These are phyloP conservation scores for Tenebrio molitor DNA, from an alignment of 1,140 invertebrate species.

Conservation along the genomic window DNA sequence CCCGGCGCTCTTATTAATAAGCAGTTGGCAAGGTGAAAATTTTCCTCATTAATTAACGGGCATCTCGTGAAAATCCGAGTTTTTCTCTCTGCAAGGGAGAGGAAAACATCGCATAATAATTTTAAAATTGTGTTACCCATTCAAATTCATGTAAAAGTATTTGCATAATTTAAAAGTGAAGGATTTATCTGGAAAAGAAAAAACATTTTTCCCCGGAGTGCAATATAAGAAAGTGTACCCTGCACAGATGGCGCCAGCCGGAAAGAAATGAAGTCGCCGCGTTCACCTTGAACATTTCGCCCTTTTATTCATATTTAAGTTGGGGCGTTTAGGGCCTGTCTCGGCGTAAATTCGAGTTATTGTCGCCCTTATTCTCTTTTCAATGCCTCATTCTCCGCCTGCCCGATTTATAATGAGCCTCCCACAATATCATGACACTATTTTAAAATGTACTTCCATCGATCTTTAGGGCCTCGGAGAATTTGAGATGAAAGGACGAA, in stretches of 20 bases:
- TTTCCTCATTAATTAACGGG: too few species aligned
- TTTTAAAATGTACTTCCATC: constrained; percentile 4
- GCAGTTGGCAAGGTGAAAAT: background rate
- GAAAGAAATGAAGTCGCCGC: constrained; percentile 32
- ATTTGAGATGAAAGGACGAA: constrained; percentile 5
- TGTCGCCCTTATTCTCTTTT: constrained; percentile 6
- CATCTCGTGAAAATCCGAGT: too few species aligned
- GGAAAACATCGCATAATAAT: constrained; percentile 28
- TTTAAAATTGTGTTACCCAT: constrained; percentile 31
- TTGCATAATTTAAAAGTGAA: constrained; percentile 38
- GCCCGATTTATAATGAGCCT: constrained; percentile 29
- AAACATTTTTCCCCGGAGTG: constrained; percentile 33
- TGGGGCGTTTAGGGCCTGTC: constrained; percentile 26
- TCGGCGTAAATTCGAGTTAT: constrained; percentile 34
- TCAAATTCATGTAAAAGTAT: constrained; percentile 41
- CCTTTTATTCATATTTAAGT: constrained; percentile 41
- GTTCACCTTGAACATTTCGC: constrained; percentile 35
- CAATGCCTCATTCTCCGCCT: constrained; percentile 12
- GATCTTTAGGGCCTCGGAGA: background rate
- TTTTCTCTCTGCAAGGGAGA: background rate
- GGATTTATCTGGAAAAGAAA: constrained; percentile 34
- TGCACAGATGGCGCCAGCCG: constrained; percentile 22
- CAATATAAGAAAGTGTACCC: constrained; percentile 39
- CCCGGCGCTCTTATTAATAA: background rate
- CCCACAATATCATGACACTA: constrained; percentile 17